These are phyloP conservation scores for Salvelinus sp. DNA, from an alignment of 2,113 vertebrate species.

Conservation along the genomic window DNA sequence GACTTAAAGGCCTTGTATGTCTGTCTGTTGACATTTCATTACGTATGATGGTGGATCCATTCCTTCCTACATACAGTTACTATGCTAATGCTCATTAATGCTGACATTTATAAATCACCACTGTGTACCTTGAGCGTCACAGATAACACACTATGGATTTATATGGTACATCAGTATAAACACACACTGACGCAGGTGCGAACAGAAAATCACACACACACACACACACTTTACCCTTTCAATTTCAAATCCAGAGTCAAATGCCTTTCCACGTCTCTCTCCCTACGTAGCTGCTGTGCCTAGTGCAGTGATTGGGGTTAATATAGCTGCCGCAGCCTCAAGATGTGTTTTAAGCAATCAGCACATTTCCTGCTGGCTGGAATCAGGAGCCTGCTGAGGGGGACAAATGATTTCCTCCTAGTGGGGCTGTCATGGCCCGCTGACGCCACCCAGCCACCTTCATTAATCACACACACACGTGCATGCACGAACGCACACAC, in stretches of 20 bases:
- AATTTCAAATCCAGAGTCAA: neutral
- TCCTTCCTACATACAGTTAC: conserved; percentile 24
- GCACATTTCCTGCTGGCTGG: conserved; percentile 51
- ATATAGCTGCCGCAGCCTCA: conserved; percentile 2
- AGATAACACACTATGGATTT: conserved; percentile 36
- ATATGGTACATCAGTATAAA: neutral
- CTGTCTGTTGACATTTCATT: conserved; percentile 61
- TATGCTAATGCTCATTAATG: conserved; percentile 56
- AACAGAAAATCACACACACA: neutral
- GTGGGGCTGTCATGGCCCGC: conserved; percentile 61
- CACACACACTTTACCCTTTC: neutral
- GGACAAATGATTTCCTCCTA: conserved; percentile 58
- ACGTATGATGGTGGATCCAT: conserved; percentile 41
- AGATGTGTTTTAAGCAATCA: conserved; percentile 57
- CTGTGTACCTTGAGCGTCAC: conserved; percentile 19
- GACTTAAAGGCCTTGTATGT: conserved; percentile 29
- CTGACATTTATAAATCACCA: conserved; percentile 58
- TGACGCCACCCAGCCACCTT: conserved; percentile 51
- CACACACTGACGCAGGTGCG: neutral
- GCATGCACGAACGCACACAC: neutral
- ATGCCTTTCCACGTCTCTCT: neutral
- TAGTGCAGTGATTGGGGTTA: conserved; percentile 23
- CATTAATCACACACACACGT: conserved; percentile 62
- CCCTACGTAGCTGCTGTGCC: neutral
- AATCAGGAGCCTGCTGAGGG: conserved; percentile 58